phyloP scores from a whole-genome alignment of 2,888 invertebrate genomes.

The Tenthredo amoena region DNA sequence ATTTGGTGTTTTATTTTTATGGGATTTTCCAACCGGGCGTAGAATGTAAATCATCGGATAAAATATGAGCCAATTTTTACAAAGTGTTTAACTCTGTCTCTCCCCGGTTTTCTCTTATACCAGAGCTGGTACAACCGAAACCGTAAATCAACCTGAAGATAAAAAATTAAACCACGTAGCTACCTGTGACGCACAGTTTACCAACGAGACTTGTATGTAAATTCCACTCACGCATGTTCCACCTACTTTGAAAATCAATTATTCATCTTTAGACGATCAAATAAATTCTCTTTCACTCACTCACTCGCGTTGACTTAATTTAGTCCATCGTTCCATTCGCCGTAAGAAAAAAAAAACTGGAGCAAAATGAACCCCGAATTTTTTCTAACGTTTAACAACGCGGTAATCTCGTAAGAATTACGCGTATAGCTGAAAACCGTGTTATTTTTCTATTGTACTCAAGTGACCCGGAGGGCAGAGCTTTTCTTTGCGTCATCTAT shows the following conservation, averaged over 20 bases:
- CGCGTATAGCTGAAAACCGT: background rate
- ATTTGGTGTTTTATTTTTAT: conserved; percentile 25
- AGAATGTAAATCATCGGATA: conserved; percentile 27
- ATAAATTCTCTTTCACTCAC: background rate
- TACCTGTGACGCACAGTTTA: conserved; percentile 6
- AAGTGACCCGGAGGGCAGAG: conserved; percentile 10
- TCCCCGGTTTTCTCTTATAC: background rate
- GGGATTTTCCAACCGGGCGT: conserved; percentile 12
- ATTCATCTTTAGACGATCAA: background rate
- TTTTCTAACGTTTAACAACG: background rate
- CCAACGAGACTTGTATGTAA: conserved; percentile 1
- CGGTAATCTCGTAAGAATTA: background rate
- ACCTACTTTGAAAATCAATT: background rate
- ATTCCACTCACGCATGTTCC: background rate
- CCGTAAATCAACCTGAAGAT: conserved; percentile 16
- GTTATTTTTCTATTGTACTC: conserved; percentile 17
- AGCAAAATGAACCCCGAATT: background rate
- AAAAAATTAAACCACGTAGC: conserved; percentile 20
- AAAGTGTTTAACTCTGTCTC: conserved; percentile 33
- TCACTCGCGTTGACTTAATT: too few species aligned
- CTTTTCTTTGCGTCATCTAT: conserved; percentile 17
- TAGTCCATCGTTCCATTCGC: background rate
- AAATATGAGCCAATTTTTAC: conserved; percentile 43
- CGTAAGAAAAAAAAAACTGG: background rate
- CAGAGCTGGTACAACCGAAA: background rate